These are phyloP conservation scores for Cygnus buccinator DNA, from an alignment of 2,113 vertebrate genomes.

Conservation along the genomic window DNA sequence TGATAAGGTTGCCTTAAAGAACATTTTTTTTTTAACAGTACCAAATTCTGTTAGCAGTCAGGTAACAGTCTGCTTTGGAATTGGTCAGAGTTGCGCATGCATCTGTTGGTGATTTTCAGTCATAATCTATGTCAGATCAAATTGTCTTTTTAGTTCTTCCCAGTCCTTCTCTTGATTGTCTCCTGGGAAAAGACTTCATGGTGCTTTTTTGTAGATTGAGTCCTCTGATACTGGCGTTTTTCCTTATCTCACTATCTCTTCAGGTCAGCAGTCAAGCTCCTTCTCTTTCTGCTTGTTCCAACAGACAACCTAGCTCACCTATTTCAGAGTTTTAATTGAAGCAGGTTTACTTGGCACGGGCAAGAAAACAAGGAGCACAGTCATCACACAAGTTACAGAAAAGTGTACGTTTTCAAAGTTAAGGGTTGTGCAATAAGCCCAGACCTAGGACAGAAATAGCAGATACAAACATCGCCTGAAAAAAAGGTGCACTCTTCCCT, in stretches of 20 bases:
- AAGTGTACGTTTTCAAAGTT: fast-evolving
- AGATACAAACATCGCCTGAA: fast-evolving
- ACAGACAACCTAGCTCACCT: not conserved
- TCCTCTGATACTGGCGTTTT: not conserved
- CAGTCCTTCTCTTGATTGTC: not conserved
- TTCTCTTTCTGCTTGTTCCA: not conserved
- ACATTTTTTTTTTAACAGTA: not conserved
- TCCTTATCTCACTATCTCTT: fast-evolving
- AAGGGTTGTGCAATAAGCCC: not conserved
- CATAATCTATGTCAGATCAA: not conserved
- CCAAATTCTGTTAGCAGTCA: not conserved
- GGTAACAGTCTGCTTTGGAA: not conserved
- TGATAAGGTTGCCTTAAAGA: not conserved
- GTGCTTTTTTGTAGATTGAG: fast-evolving
- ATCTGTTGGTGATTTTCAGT: not conserved
- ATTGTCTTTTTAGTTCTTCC: not conserved
- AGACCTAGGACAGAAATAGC: not conserved
- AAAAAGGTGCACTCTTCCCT: not conserved
- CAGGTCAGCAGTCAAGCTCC: not conserved
- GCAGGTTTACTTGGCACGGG: fast-evolving
- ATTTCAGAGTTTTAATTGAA: not conserved
- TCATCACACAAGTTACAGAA: not conserved
- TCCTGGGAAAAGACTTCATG: not conserved
- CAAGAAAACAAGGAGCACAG: not conserved
- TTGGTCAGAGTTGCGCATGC: fast-evolving